Evolutionary conservation across 2,888 invertebrate genomes (phyloP).

Genomic region (Scaptomyza reducta): DNA sequence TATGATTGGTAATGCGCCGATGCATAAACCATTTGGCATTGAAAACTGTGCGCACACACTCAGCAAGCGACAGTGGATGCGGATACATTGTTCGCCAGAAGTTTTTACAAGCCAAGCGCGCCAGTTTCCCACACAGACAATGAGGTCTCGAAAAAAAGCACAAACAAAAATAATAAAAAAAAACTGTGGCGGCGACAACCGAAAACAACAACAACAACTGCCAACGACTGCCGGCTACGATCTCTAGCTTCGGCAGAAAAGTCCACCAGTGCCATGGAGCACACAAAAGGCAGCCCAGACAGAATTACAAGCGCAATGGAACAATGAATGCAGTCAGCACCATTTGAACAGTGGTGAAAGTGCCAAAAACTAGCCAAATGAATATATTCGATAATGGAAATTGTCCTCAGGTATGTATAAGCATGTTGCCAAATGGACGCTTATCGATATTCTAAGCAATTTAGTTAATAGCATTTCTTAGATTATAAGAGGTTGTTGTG

Average conservation of each 20-base stretch:
- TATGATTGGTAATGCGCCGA: conserved; percentile 67
- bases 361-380: conserved; percentile 40
- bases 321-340: conserved; percentile 73
- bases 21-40: conserved; percentile 79
- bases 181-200: conserved; percentile 65
- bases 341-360: conserved; percentile 70
- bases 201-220: conserved; percentile 35
- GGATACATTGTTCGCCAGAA: conserved; percentile 61
- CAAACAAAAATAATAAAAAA: conserved; percentile 6
- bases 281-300: conserved; percentile 65
- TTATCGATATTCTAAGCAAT: neutral
- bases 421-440: neutral
- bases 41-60: conserved; percentile 60
- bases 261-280: conserved; percentile 32
- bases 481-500: neutral
- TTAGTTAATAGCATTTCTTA: neutral
- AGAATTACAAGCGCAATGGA: conserved; percentile 73
- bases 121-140: conserved; percentile 77
- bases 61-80: conserved; percentile 35
- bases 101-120: conserved; percentile 68
- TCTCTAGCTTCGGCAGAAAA: conserved; percentile 48
- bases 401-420: conserved; percentile 15
- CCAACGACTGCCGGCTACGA: conserved; percentile 45
- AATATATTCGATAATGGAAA: conserved; percentile 53
- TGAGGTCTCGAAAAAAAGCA: conserved; percentile 54